A percentile compares a stretch with the other conserved stretches of the same genome.
These are phyloP conservation scores for Aquatica leii DNA, from an alignment of 2,888 invertebrate species.

Conservation along the genomic window DNA sequence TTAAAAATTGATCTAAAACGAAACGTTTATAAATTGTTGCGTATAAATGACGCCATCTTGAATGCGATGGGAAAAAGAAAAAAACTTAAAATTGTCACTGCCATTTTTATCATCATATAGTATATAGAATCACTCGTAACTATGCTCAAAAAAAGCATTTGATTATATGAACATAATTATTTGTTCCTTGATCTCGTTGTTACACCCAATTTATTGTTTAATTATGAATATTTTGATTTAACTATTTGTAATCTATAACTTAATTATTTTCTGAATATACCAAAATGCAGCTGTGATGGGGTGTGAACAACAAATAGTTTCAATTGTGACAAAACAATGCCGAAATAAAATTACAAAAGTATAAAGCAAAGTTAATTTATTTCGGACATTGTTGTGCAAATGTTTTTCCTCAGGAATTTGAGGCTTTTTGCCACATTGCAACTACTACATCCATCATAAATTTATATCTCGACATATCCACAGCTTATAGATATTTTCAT, in stretches of 20 bases:
- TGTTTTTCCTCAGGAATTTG: slow-evolving; percentile 28
- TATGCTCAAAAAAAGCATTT: slow-evolving; percentile 49
- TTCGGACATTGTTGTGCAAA: slow-evolving; percentile 19
- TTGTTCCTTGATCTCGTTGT: slow-evolving; percentile 51
- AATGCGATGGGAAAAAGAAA: slow-evolving; percentile 35
- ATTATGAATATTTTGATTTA: slow-evolving; percentile 18
- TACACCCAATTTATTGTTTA: slow-evolving; percentile 43
- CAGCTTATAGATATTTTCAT: slow-evolving; percentile 29
- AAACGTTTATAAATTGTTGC: too few species aligned
- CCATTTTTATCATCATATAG: slow-evolving; percentile 52
- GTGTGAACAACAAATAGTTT: slow-evolving; percentile 47
- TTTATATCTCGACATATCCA: slow-evolving; percentile 30
- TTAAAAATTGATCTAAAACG: too few species aligned
- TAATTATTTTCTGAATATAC: slow-evolving; percentile 1
- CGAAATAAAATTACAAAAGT: slow-evolving; percentile 14
- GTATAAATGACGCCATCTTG: slow-evolving; percentile 33
- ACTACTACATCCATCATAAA: slow-evolving; percentile 32
- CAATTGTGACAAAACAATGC: slow-evolving; percentile 34
- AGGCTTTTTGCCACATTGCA: slow-evolving; percentile 23
- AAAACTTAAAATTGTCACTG: slow-evolving; percentile 52
- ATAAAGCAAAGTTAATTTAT: not conserved
- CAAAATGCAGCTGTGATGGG: slow-evolving; percentile 44
- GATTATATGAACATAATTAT: slow-evolving; percentile 39
- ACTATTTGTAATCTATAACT: not conserved
- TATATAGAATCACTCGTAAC: slow-evolving; percentile 47